Percentiles rank a stretch among this genome's conserved stretches.
phyloP scores from a whole-genome alignment of 2,797 vertebrate species.

The Myotis myotis region DNA sequence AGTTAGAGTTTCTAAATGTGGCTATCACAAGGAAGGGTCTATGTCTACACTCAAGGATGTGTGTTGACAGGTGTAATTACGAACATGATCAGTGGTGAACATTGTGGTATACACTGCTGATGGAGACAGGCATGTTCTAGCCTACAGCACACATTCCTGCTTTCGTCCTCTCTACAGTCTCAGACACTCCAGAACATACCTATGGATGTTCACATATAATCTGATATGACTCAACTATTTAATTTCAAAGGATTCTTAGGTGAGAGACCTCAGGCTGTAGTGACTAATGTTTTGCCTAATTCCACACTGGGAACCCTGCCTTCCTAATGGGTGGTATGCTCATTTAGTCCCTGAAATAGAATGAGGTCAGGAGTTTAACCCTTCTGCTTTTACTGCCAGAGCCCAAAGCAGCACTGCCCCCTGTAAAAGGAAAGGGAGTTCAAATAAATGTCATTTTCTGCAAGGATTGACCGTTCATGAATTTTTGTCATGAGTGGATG shows the following conservation, averaged over 20 bases:
- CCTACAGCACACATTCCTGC: neutral
- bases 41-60: neutral
- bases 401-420: neutral
- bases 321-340: neutral
- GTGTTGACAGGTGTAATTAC: neutral
- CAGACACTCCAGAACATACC: neutral
- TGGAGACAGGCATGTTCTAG: neutral
- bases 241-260: neutral
- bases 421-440: neutral
- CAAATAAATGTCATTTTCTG: neutral
- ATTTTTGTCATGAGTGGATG: neutral
- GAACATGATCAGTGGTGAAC: neutral
- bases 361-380: neutral
- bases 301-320: neutral
- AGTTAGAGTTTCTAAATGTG: conserved; percentile 43
- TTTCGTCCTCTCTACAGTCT: conserved; percentile 25
- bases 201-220: neutral
- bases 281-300: neutral
- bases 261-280: neutral
- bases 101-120: neutral
- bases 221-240: conserved; percentile 19
- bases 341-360: neutral
- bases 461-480: neutral
- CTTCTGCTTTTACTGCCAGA: neutral
- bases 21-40: neutral